Percentiles rank a stretch among this genome's conserved stretches.
Evolutionary conservation across 2,888 invertebrate species (phyloP).

Genomic region (Conistra vaccinii): DNA sequence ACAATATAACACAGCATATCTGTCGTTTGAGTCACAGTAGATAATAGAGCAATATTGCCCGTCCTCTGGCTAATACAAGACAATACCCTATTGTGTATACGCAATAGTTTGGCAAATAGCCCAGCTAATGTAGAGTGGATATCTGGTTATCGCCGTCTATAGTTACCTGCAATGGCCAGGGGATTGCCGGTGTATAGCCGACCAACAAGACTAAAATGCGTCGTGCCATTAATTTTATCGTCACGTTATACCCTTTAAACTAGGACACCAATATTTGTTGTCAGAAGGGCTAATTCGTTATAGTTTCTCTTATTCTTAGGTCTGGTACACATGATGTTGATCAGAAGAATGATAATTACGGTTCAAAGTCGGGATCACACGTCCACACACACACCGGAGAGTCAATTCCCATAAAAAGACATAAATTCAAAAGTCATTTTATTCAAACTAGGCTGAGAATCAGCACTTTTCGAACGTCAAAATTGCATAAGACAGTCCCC

Average conservation of each 20-base stretch:
- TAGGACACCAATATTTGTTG: too few relatives aligned
- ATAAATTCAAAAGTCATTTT: too few relatives aligned
- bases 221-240: background rate
- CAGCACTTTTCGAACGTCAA: too few relatives aligned
- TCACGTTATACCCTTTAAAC: background rate
- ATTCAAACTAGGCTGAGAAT: too few relatives aligned
- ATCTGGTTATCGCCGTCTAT: conserved; percentile 7
- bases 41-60: conserved; percentile 20
- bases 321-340: too few relatives aligned
- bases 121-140: conserved; percentile 30
- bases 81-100: conserved; percentile 31
- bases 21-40: background rate
- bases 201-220: background rate
- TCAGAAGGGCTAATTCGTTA: too few relatives aligned
- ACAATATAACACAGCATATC: too few relatives aligned
- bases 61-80: conserved; percentile 7
- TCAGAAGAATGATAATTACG: background rate
- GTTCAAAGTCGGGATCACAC: background rate
- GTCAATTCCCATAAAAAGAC: too few relatives aligned
- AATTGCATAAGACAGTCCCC: too few relatives aligned
- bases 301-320: background rate
- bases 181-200: background rate
- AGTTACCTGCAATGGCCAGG: background rate
- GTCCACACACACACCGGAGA: background rate
- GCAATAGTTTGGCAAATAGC: conserved; percentile 40